Percentiles rank a stretch among this genome's conserved stretches.
phyloP scores from a whole-genome alignment of 2,113 vertebrate genomes.

The Casuarius casuarius region DNA sequence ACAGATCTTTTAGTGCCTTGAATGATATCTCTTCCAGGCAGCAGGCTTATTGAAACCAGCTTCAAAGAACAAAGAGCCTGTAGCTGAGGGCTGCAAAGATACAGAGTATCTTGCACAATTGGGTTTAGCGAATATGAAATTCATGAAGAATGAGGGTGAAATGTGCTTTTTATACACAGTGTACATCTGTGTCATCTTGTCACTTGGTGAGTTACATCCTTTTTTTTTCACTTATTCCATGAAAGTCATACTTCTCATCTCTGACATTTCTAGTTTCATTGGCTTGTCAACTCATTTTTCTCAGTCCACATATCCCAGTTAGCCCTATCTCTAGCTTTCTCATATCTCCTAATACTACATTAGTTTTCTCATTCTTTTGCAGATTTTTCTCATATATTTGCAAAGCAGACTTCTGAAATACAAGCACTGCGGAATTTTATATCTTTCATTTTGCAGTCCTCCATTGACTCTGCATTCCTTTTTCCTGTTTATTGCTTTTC shows the following conservation, averaged over 20 bases:
- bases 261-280: conserved; percentile 17
- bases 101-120: not conserved
- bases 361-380: conserved; percentile 6
- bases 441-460: not conserved
- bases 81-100: not conserved
- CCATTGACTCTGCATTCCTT: not conserved
- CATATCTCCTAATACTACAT: not conserved
- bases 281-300: conserved; percentile 53
- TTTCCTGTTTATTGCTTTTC: not conserved
- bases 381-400: not conserved
- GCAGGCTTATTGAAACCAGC: not conserved
- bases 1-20: not conserved
- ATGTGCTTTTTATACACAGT: not conserved
- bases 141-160: conserved; percentile 2
- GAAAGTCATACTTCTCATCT: not conserved
- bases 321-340: not conserved
- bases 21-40: conserved; percentile 35
- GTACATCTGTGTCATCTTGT: conserved; percentile 32
- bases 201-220: not conserved
- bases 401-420: not conserved
- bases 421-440: not conserved
- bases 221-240: conserved; percentile 9
- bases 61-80: not conserved
- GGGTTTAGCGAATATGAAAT: not conserved
- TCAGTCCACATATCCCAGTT: not conserved